Evolutionary conservation across 2,888 invertebrate genomes (phyloP).

Genomic region (Polydrusus pterygomalis): DNA sequence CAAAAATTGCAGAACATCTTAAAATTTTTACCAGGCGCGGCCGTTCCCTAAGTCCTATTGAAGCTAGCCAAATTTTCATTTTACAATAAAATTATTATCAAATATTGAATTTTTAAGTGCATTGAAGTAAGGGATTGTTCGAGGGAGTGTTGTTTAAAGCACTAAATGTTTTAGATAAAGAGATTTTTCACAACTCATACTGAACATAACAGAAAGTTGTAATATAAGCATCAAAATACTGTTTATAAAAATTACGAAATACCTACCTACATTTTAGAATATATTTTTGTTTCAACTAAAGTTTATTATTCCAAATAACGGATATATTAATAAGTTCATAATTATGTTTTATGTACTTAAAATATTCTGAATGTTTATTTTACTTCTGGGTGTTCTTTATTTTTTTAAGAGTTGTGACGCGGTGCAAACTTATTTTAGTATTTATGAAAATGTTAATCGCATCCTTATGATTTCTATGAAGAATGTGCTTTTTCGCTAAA

Average conservation of each 20-base stretch:
- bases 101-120: too few relatives aligned
- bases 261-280: neutral
- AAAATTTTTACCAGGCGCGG: too few relatives aligned
- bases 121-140: too few relatives aligned
- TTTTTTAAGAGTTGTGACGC: slow-evolving; percentile 8
- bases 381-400: neutral
- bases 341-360: slow-evolving; percentile 1
- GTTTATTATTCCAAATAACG: neutral
- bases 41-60: too few relatives aligned
- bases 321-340: slow-evolving; percentile 11
- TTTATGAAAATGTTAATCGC: neutral
- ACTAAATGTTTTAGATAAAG: too few relatives aligned
- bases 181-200: too few relatives aligned
- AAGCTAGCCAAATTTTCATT: too few relatives aligned
- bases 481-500: too few relatives aligned
- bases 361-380: slow-evolving; percentile 4
- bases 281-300: neutral
- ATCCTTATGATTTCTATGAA: neutral
- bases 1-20: too few relatives aligned
- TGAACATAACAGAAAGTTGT: too few relatives aligned
- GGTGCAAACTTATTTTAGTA: neutral
- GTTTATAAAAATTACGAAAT: neutral
- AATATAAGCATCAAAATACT: neutral
- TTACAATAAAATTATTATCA: too few relatives aligned
- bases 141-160: too few relatives aligned